Evolutionary conservation across 2,888 invertebrate genomes (phyloP), one percentile per base, ranked within the genome.

Genomic region (Hedya salicella): DNA sequence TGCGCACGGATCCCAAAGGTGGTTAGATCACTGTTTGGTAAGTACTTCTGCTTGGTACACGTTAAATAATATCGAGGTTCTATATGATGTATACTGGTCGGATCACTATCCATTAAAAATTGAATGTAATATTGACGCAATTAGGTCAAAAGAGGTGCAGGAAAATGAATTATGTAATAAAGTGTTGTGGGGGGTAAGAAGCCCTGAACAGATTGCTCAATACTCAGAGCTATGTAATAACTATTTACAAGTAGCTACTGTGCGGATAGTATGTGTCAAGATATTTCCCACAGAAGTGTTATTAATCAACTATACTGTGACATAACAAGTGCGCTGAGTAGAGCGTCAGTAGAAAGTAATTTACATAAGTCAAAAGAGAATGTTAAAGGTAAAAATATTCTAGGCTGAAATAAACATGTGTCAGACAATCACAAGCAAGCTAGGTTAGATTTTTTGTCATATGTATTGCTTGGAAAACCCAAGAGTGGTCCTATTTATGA

Each of bases 11-110:
- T 49, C 25, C 25, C 50, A 50, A 0, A 50, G 50, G 14, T 50
- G 50, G 50, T 16, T 50, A 16, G 50, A 50, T 3, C 50, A 50
- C 32, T 50, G 50, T 25, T 5, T 50, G 32, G 50, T 50, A 16
- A 50, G 50, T 30, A 14, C 1, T 11, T 46, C 50, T 2, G 50
- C 50, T 3, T 50, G 6, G 8, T 9, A 30, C 1, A 32, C 50
- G 6, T 8, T 50, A 32, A 1, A 1, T 1, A 16, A 50, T 50
- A 32, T 50, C 2, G 6, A 16, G 16, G 32, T 25, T 25, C 3
- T 25, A 5, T 2, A 25, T 25, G 25, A 25, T 25, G 25, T 25
- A 5, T 25, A 25, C 32, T 50, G 50, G 49, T 49, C 49, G 25
- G 25, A 49, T 25, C 49, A 49, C 25, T 49, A 25, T 25, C 49